Evolutionary conservation across 2,797 vertebrate species (phyloP).

Genomic region (Arrhamphus sclerolepis): DNA sequence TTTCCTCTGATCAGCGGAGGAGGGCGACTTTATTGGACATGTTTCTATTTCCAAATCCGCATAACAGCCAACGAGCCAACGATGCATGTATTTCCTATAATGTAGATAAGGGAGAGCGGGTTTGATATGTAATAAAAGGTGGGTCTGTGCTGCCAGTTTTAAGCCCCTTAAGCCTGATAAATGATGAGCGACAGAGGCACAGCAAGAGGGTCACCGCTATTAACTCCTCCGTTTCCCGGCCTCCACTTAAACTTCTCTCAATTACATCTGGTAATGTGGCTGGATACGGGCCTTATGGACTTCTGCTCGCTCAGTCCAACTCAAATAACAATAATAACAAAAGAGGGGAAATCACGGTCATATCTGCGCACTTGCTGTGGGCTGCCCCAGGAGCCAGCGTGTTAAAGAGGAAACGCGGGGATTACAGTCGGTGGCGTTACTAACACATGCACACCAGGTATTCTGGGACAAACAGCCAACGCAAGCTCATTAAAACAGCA

Average conservation of each 20-base stretch:
- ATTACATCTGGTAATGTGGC: slow-evolving; percentile 78
- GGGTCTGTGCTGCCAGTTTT: slow-evolving; percentile 77
- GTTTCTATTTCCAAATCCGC: slow-evolving; percentile 81
- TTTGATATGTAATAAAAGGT: slow-evolving; percentile 82
- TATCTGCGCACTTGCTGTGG: slow-evolving; percentile 21
- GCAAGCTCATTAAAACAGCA: slow-evolving; percentile 77
- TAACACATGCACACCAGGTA: slow-evolving; percentile 71
- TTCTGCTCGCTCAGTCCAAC: slow-evolving; percentile 49
- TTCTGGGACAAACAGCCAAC: slow-evolving; percentile 73
- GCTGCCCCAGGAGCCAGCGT: slow-evolving; percentile 44
- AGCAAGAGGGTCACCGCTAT: slow-evolving; percentile 83
- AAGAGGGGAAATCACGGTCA: slow-evolving; percentile 32
- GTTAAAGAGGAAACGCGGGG: slow-evolving; percentile 48
- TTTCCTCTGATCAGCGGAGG: slow-evolving; percentile 77
- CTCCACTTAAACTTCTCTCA: slow-evolving; percentile 83
- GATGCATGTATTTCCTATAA: slow-evolving; percentile 76
- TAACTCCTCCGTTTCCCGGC: slow-evolving; percentile 80
- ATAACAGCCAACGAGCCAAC: slow-evolving; percentile 77
- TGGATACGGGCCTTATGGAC: slow-evolving; percentile 65
- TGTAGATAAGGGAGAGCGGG: slow-evolving; percentile 77
- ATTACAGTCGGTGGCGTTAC: slow-evolving; percentile 58
- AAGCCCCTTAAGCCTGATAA: slow-evolving; percentile 84
- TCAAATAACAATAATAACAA: slow-evolving; percentile 4
- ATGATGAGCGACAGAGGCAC: slow-evolving; percentile 84
- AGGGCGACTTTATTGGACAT: slow-evolving; percentile 78